Percentiles rank a stretch among this genome's conserved stretches.
Evolutionary conservation across 2,797 vertebrate genomes (phyloP).

Genomic region (Avahi laniger): DNA sequence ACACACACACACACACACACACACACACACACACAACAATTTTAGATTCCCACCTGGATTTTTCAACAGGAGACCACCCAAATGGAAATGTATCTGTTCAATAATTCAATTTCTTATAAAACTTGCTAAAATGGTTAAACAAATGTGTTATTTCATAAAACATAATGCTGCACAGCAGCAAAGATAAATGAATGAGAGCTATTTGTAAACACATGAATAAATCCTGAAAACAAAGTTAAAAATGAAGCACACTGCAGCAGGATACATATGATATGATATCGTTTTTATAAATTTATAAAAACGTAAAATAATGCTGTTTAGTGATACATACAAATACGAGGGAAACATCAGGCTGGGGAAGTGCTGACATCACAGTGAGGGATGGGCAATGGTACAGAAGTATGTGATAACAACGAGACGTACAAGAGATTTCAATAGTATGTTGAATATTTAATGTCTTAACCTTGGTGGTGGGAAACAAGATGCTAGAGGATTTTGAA

Average conservation of each 20-base stretch:
- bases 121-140: not conserved
- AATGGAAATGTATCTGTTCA: not conserved
- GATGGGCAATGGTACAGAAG: not conserved
- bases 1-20: too few species aligned
- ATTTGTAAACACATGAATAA: not conserved
- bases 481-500: not conserved
- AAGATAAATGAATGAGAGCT: not conserved
- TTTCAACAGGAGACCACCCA: not conserved
- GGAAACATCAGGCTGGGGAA: not conserved
- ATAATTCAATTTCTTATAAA: constrained; percentile 39
- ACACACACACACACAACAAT: not conserved
- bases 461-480: not conserved
- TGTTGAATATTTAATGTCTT: not conserved
- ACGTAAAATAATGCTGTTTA: not conserved
- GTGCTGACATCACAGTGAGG: not conserved
- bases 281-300: not conserved
- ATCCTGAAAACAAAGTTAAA: not conserved
- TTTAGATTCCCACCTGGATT: not conserved
- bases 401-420: too few species aligned
- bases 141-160: not conserved
- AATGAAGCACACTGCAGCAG: not conserved
- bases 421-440: not conserved
- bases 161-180: not conserved
- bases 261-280: not conserved
- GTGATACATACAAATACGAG: not conserved